Conservation (phyloP, 2,113 vertebrate species). For the Forbesichthys papilliferus region DNA sequence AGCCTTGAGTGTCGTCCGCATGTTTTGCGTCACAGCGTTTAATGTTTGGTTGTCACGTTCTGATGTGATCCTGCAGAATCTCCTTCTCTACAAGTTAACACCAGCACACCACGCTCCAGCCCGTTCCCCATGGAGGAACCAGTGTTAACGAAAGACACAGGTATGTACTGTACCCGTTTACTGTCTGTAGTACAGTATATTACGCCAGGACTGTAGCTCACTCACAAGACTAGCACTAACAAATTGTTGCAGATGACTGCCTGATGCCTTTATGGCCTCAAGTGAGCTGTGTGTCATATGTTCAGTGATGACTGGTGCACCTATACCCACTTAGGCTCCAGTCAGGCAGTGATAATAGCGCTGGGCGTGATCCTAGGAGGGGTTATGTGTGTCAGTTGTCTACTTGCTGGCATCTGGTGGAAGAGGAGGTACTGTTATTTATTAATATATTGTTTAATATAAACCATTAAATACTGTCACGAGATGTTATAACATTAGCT, state of each 20-base stretch:
- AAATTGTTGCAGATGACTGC: not conserved
- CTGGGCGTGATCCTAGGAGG: constrained; percentile 76
- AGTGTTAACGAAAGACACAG: constrained; percentile 62
- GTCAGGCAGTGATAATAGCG: constrained; percentile 74
- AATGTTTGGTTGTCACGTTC: not conserved
- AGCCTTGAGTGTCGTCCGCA: not conserved
- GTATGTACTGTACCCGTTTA: constrained; percentile 42
- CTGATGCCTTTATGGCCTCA: constrained; percentile 10
- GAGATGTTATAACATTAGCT: too few relatives aligned
- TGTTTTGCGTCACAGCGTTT: too few relatives aligned
- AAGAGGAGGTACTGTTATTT: constrained; percentile 76
- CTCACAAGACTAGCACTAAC: too few relatives aligned
- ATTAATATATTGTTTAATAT: not conserved
- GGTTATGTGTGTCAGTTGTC: constrained; percentile 73
- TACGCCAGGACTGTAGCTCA: too few relatives aligned
- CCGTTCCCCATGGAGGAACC: constrained; percentile 46
- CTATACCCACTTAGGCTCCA: constrained; percentile 44
- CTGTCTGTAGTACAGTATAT: not conserved
- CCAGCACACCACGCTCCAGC: constrained; percentile 12
- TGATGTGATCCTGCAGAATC: constrained; percentile 37
- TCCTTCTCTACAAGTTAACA: constrained; percentile 30
- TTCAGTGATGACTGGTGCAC: not conserved
- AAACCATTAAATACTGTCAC: not conserved
- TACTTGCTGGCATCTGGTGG: constrained; percentile 78
- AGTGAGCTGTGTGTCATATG: not conserved